These are phyloP conservation scores for Anthoscopus minutus DNA, from an alignment of 2,113 vertebrate species.

Conservation along the genomic window DNA sequence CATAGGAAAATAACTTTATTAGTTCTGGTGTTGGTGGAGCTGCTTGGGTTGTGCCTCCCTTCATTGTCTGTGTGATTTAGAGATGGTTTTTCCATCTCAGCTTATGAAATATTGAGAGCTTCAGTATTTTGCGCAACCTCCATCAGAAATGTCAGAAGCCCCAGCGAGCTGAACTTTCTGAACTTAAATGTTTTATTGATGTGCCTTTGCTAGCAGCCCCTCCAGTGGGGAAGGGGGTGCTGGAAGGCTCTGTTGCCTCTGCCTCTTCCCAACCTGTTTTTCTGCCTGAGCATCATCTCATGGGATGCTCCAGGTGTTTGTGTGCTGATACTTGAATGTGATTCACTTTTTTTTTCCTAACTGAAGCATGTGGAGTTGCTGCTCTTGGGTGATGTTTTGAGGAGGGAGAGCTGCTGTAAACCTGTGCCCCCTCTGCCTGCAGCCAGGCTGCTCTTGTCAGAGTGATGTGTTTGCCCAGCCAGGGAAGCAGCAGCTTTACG, in stretches of 20 bases:
- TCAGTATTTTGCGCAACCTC: neutral
- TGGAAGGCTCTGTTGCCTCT: neutral
- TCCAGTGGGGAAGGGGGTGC: neutral
- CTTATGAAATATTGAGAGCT: slow-evolving; percentile 26
- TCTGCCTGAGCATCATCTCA: neutral
- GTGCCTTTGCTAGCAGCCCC: neutral
- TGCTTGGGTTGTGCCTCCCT: neutral
- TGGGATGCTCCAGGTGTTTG: neutral
- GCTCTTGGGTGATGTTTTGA: neutral
- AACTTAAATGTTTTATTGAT: neutral
- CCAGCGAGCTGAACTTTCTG: neutral
- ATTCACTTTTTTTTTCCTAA: neutral
- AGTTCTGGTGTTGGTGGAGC: neutral
- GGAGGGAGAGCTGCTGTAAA: neutral
- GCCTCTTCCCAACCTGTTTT: neutral
- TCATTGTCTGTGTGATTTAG: slow-evolving; percentile 10
- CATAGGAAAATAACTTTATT: neutral
- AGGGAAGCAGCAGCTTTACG: neutral
- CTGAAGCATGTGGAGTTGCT: neutral
- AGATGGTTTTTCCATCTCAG: slow-evolving; percentile 19
- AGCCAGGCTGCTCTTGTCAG: neutral
- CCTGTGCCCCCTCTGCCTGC: neutral
- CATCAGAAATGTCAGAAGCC: neutral
- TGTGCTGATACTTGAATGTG: neutral
- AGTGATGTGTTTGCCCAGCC: neutral